These are phyloP conservation scores for Ormyrus pomaceus DNA, from an alignment of 2,888 invertebrate species.

Conservation along the genomic window DNA sequence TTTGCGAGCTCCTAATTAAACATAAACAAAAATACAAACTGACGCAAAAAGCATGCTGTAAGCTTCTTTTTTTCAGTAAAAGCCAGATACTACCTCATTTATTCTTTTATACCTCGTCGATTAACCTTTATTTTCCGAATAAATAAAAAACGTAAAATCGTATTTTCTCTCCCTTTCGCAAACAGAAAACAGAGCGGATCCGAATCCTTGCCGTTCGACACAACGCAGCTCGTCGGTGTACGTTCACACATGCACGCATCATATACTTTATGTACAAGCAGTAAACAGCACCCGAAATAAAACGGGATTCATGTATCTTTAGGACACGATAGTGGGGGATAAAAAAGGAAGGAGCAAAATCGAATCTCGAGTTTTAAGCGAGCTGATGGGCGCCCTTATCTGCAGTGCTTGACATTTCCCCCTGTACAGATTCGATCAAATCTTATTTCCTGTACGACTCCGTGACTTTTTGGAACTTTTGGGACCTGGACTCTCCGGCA, in stretches of 20 bases:
- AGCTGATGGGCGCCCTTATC: conserved; percentile 9
- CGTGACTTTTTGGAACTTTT: background rate
- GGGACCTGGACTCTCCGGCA: background rate
- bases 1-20: no score
- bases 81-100: background rate
- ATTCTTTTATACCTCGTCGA: conserved; percentile 16
- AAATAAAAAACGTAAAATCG: conserved; percentile 26
- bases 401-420: conserved; percentile 18
- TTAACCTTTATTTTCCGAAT: conserved; percentile 39
- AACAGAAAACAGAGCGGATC: conserved; percentile 8
- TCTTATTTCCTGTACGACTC: conserved; percentile 14
- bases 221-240: background rate
- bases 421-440: conserved; percentile 37
- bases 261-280: conserved; percentile 8
- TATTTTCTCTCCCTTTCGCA: background rate
- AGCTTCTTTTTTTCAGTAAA: background rate
- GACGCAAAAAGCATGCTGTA: background rate
- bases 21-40: background rate
- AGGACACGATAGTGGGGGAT: background rate
- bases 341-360: conserved; percentile 2
- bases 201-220: background rate
- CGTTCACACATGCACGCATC: background rate
- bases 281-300: conserved; percentile 32
- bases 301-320: conserved; percentile 23
- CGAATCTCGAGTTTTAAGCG: conserved; percentile 5